These are phyloP conservation scores for Archaeoteleia sp. DNA, from an alignment of 2,888 invertebrate genomes.

Conservation along the genomic window DNA sequence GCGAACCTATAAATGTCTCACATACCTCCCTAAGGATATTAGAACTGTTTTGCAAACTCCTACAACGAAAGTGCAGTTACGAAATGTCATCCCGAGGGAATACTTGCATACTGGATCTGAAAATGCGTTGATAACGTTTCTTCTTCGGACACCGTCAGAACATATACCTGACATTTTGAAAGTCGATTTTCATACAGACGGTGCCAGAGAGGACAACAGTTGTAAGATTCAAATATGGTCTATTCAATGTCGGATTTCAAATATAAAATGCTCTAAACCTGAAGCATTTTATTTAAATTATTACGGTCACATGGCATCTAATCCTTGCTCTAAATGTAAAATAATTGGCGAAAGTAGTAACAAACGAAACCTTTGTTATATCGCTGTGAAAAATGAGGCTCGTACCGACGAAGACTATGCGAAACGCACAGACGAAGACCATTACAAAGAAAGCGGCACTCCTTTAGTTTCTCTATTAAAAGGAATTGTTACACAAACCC, in stretches of 20 bases:
- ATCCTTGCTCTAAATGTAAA: constrained; percentile 49
- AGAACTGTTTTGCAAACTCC: constrained; percentile 1
- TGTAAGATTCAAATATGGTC: constrained; percentile 49
- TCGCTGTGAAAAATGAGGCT: constrained; percentile 11
- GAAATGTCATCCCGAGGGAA: constrained; percentile 1
- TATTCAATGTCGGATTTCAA: constrained; percentile 49
- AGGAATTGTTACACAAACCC: constrained; percentile 22
- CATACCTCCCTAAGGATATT: not conserved
- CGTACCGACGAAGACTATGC: constrained; percentile 28
- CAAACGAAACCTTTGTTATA: constrained; percentile 1
- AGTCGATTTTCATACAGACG: constrained; percentile 45
- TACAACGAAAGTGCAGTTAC: not conserved
- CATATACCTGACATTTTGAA: constrained; percentile 14
- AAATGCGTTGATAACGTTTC: not conserved
- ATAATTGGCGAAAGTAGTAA: constrained; percentile 22
- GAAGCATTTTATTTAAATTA: constrained; percentile 43
- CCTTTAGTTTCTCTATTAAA: constrained; percentile 23
- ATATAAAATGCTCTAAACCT: constrained; percentile 25
- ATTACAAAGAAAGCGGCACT: constrained; percentile 33
- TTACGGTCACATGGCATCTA: constrained; percentile 34
- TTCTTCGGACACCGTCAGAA: not conserved
- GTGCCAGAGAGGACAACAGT: constrained; percentile 20
- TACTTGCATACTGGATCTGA: constrained; percentile 15
- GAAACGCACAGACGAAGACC: constrained; percentile 24
- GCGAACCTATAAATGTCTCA: constrained; percentile 1